Conservation (phyloP, 2,113 vertebrate genomes). For the Microcebus tavaratra region DNA sequence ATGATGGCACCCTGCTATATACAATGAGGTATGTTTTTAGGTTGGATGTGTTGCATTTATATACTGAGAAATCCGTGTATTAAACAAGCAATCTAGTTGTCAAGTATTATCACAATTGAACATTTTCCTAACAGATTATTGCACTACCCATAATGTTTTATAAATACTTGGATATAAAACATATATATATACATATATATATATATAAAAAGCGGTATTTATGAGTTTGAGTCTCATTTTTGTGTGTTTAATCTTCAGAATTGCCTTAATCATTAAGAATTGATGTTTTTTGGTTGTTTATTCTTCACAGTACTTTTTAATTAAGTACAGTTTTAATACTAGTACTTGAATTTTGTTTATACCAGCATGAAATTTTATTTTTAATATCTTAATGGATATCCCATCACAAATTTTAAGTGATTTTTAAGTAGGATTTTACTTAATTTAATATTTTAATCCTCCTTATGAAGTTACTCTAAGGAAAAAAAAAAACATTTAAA, state of each 20-base stretch:
- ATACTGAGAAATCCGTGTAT: background rate
- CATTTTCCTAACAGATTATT: background rate
- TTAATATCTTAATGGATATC: background rate
- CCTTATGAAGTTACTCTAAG: background rate
- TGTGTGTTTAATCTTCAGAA: background rate
- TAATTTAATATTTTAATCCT: background rate
- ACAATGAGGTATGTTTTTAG: constrained; percentile 93
- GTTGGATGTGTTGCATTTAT: background rate
- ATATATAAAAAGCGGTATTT: background rate
- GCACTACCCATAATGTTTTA: background rate
- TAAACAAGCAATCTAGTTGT: background rate
- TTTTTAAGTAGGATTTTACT: background rate
- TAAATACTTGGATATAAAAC: background rate
- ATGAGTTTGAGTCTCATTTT: background rate
- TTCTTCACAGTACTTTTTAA: background rate
- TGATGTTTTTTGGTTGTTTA: background rate
- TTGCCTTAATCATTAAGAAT: background rate
- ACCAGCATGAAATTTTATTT: background rate
- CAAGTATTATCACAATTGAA: background rate
- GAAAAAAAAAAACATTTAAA: background rate
- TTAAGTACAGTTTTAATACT: background rate
- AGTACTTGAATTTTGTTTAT: constrained; percentile 6
- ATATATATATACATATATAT: no score
- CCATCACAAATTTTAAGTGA: background rate
- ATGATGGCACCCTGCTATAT: constrained; percentile 96